Evolutionary conservation across 2,888 invertebrate genomes (phyloP).

Genomic region (Cyclophora albipunctata): DNA sequence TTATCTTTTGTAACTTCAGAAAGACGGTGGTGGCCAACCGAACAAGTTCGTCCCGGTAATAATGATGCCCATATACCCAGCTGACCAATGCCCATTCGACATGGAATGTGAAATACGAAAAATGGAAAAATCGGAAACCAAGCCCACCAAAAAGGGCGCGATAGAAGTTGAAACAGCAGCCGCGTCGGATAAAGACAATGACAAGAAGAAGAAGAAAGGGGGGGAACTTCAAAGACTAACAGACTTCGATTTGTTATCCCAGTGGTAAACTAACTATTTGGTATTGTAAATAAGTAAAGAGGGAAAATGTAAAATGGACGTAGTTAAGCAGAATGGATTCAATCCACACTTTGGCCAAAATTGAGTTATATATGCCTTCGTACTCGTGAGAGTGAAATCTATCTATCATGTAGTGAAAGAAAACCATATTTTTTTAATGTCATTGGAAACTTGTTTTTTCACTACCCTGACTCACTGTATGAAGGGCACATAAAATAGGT

Average conservation of each 20-base stretch:
- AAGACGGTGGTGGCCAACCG: slow-evolving; percentile 20
- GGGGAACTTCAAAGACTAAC: slow-evolving; percentile 50
- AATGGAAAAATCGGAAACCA: slow-evolving; percentile 31
- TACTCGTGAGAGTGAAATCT: too few species aligned
- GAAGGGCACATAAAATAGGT: too few species aligned
- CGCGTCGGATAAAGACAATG: slow-evolving; percentile 35
- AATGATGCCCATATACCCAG: slow-evolving; percentile 60
- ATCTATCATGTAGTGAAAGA: too few species aligned
- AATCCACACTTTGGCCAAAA: too few species aligned
- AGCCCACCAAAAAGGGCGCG: slow-evolving; percentile 25
- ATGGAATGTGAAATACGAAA: slow-evolving; percentile 52
- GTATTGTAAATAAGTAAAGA: too few species aligned
- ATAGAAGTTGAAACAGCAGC: slow-evolving; percentile 18
- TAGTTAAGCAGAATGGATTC: too few species aligned
- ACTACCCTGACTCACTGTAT: too few species aligned
- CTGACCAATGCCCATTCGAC: slow-evolving; percentile 58
- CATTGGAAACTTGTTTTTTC: too few species aligned
- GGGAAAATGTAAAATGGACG: too few species aligned
- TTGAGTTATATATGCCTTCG: too few species aligned
- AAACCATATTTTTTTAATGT: too few species aligned
- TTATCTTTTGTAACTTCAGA: slow-evolving; percentile 18
- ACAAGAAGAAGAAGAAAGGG: slow-evolving; percentile 48
- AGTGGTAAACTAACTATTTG: slow-evolving; percentile 36
- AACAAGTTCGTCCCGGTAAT: slow-evolving; percentile 56
- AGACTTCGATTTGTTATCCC: slow-evolving; percentile 59